These are phyloP conservation scores for Dicycla oo DNA, from an alignment of 2,888 invertebrate species.

Conservation along the genomic window DNA sequence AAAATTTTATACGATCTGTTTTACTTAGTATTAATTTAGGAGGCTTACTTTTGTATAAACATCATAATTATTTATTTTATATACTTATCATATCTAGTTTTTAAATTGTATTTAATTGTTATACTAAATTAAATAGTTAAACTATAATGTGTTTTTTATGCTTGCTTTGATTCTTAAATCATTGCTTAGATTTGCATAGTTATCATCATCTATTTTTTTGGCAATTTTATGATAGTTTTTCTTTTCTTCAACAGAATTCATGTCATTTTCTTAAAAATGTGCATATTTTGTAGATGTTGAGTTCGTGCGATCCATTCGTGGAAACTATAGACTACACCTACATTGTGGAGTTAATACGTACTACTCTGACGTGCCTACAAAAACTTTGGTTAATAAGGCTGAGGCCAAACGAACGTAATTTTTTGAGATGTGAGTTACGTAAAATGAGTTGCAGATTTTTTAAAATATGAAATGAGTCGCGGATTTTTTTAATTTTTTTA, in stretches of 20 bases:
- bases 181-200: not conserved
- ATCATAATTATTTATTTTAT: not conserved
- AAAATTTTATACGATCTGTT: not conserved
- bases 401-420: too few relatives aligned
- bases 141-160: not conserved
- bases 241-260: not conserved
- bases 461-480: too few relatives aligned
- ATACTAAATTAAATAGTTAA: constrained; percentile 8
- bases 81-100: not conserved
- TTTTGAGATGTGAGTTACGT: too few relatives aligned
- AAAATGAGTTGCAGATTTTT: too few relatives aligned
- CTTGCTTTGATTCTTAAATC: not conserved
- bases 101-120: not conserved
- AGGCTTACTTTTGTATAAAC: not conserved
- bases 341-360: constrained; percentile 67
- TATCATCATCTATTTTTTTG: not conserved
- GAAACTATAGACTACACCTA: constrained; percentile 65
- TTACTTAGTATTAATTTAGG: not conserved
- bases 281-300: constrained; percentile 20
- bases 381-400: constrained; percentile 42
- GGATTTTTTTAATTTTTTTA: too few relatives aligned
- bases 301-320: constrained; percentile 38
- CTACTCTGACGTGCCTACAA: constrained; percentile 68
- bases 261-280: not conserved
- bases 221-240: not conserved